Base-by-base conservation (phyloP, 2,797 vertebrate species). In the Bradypodion pumilum region DNA sequence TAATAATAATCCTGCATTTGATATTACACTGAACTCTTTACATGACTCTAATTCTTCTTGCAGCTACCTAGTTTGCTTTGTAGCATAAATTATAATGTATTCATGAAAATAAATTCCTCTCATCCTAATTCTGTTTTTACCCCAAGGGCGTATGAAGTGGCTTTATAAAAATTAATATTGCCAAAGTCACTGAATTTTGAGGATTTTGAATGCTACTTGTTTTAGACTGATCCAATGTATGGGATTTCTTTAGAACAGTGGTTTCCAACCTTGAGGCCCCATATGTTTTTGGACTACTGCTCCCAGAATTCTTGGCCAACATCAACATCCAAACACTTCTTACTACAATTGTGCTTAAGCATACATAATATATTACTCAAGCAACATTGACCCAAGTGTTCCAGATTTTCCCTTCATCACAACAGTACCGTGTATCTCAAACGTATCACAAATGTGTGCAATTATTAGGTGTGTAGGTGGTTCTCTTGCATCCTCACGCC, bases 1-100 rank as follows among this genome's bases (percentile, higher is more conserved):
- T 86, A 35, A 79, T 60, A 78, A 59, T 65, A 60, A 86, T 88
- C 35, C 85, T 69, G 25, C 60, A 83, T n/a, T 44, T 86, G 66
- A 0, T 84, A 91, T 60, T 66, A 66, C 1, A 0, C 52, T 9
- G 0, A 69, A 19, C 60, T 75, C 56, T 52, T 86, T 62, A 21
- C 23, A 74, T 62, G 40, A 63, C 69, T 59, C 42, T 35, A 15
- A 82, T 63, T 74, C 32, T 62, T 74, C 29, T 73, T 82, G 59
- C 42, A 74, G 16, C 16, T 82, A n/a, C n/a, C n/a, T n/a, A n/a
- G 42, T 74, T 52, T 27, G 69, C 4, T 65, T 85, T 79, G 29
- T 74, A 52, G 37, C 52, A 78, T 19, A 84, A 73, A 62, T 40
- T 29, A 78, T 62, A 49, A 10, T 78, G 40, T 63, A 72, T 42